Conservation (phyloP, 2,113 vertebrate species). For the Vidua chalybeata region DNA sequence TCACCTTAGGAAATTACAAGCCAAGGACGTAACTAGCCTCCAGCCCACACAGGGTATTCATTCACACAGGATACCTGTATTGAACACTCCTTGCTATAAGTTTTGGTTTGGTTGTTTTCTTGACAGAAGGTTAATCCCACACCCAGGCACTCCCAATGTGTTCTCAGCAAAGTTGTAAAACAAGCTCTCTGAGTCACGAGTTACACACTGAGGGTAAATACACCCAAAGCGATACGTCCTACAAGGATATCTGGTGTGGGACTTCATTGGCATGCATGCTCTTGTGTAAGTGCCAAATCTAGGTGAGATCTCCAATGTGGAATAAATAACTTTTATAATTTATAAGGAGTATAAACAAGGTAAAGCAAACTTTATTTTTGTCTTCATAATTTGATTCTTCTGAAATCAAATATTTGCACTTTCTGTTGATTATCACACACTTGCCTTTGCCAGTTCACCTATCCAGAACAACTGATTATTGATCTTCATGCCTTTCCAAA, state of each 20-base stretch:
- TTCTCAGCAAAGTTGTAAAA: constrained; percentile 39
- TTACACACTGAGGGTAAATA: neutral
- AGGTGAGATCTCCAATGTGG: neutral
- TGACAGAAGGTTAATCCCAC: constrained; percentile 12
- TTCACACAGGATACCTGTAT: neutral
- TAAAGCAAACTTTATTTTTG: neutral
- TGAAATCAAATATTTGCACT: neutral
- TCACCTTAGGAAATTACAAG: neutral
- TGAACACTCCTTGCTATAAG: constrained; percentile 10
- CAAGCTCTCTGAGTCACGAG: constrained; percentile 33
- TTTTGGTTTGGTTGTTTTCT: constrained; percentile 14
- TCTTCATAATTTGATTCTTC: neutral
- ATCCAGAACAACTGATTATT: neutral
- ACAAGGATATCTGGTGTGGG: neutral
- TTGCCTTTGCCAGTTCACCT: neutral
- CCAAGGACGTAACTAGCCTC: neutral
- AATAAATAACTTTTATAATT: neutral
- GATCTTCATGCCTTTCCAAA: neutral
- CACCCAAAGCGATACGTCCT: neutral
- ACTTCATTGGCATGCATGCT: neutral
- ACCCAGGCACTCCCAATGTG: constrained; percentile 45
- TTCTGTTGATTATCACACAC: neutral
- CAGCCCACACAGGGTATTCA: neutral
- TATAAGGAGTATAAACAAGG: neutral
- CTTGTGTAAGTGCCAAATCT: neutral